Evolutionary conservation across 2,113 vertebrate genomes (phyloP), one percentile per base, ranked within the genome.

Genomic region (Tetraodon nigroviridis): DNA sequence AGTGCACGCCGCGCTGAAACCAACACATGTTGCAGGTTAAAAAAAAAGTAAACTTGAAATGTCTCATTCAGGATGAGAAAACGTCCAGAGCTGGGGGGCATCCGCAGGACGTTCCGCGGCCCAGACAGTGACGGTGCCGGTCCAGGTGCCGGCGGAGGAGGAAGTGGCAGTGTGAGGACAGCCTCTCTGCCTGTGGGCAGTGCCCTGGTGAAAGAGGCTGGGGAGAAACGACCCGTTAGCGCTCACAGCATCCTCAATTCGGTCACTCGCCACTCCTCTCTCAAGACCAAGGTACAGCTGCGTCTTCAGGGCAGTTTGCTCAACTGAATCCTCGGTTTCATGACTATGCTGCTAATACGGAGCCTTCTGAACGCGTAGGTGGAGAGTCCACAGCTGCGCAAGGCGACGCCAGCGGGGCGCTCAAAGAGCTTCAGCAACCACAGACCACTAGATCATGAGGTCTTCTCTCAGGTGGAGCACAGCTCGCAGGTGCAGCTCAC

Each of bases 381-480:
- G 75, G 97, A 99, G 55, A 98, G 95, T 78, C 95, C 96, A 0
- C 97, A 98, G 88, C 75, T 98, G 61, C 91, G 93, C 46, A 98
- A 96, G 82, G 87, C 93, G 0, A 90, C 92, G 55, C 83, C 93
- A 0, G 94, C 97, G 0, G 94, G 95, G 17, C 91, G 97, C 69
- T 99, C 97, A 65, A 97, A 97, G 89, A 99, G 97, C 90, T 99
- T 99, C 91, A 99, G 97, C 90, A 98, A 97, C 90, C 97, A 99
- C 68, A 89, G 94, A 65, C 95, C 96, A 12, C 79, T 98, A 84
- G 95, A 98, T 73, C 93, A 95, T 0, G 97, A 98, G 82, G 92
- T 95, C 53, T 93, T 97, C 16, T 89, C 92, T 2, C 97, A 97
- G 89, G 94, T 97, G 85, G 90, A 92, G 72, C 83, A 79, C 69